Percentiles rank a stretch among this genome's conserved stretches.
Conservation (phyloP, 2,797 vertebrate species). For the Schizopygopsis pylzovi region DNA sequence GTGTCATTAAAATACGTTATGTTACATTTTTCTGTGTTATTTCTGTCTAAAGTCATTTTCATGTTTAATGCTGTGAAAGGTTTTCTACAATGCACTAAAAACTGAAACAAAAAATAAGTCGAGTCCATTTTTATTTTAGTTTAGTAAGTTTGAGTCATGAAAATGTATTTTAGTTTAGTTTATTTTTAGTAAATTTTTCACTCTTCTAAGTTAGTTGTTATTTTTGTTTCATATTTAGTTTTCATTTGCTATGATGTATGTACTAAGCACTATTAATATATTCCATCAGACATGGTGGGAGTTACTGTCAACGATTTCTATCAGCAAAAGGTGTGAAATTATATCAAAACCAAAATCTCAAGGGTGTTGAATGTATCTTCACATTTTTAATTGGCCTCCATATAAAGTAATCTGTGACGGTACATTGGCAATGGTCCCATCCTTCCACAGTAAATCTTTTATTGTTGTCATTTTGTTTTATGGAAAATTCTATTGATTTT, state of each 20-base stretch:
- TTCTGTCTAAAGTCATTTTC: too few relatives aligned
- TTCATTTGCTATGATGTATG: neutral
- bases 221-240: neutral
- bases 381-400: neutral
- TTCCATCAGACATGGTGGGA: neutral
- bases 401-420: neutral
- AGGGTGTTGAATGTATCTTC: conserved; percentile 3
- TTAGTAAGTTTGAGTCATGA: neutral
- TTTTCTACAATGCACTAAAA: neutral
- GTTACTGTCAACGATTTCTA: neutral
- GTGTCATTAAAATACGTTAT: neutral
- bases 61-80: neutral
- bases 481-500: conserved; percentile 33
- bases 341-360: neutral
- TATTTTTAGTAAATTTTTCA: neutral
- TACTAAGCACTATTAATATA: neutral
- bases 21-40: too few relatives aligned
- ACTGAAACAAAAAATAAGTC: neutral
- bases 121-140: neutral
- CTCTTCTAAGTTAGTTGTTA: neutral
- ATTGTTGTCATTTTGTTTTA: conserved; percentile 30
- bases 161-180: neutral
- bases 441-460: conserved; percentile 34
- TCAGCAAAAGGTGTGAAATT: neutral
- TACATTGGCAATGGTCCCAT: neutral